Evolutionary conservation across 2,888 invertebrate species (phyloP), one percentile per base, ranked within the genome.

Genomic region (Drosophila niveifrons): DNA sequence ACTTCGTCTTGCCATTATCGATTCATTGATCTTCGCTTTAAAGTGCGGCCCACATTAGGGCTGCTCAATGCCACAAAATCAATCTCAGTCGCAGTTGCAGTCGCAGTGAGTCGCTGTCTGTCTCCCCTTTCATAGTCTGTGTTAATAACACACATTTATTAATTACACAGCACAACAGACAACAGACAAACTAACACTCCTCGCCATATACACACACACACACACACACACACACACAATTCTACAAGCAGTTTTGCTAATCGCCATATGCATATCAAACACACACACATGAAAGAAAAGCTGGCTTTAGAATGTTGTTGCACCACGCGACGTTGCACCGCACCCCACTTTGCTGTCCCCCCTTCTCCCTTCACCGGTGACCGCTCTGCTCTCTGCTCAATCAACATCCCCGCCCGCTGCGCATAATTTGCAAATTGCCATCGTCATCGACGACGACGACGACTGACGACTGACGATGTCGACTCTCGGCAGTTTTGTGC

Each of bases 81-180:
- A 39, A 52, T 44, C 50, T 46, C 61, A 23, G 23, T 23, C 53
- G 9, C 52, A 36, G 34, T 29, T 43, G 6, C 15, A 15, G 13
- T 1, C 11, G 31, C 39, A 13, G 18, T 17, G n/a, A 41, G 29
- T 34, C 29, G 17, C 31, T 15, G 39, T 52, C 36, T 39, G 8
- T 39, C 13, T 15, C n/a, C 39, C 9, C 31, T 1, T 11, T 57
- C 43, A 44, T n/a, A 57, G 67, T 69, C 78, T 66, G 75, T 64
- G 71, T 78, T 85, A 89, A 89, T 82, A 85, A 79, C 87, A 90
- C 75, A 88, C 79, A 89, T 85, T 85, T 82, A 87, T 76, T 82
- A 84, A 89, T 89, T 90, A 82, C 76, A 80, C 61, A 74, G 63
- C 72, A 66, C 69, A 58, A 74, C 51, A 73, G 68, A 69, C 44